These are phyloP conservation scores for Perdita meconis DNA, from an alignment of 2,888 invertebrate genomes.

Conservation along the genomic window DNA sequence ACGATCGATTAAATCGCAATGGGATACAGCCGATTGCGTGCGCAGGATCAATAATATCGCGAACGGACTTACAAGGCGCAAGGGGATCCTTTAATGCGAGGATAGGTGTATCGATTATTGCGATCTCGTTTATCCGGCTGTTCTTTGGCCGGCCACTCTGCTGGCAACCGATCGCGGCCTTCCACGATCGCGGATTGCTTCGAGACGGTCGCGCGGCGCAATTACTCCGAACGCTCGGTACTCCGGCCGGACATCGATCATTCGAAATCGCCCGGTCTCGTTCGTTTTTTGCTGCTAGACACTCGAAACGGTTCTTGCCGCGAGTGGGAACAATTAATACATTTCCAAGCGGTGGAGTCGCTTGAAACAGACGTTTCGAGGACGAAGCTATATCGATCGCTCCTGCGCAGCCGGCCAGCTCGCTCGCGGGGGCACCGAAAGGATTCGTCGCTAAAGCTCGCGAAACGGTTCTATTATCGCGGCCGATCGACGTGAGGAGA, in stretches of 20 bases:
- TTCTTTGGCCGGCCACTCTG: conserved; percentile 43
- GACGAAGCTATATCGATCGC: no score
- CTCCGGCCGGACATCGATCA: conserved; percentile 38
- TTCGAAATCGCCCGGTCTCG: conserved; percentile 8
- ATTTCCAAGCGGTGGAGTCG: background rate
- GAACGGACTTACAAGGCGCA: conserved; percentile 71
- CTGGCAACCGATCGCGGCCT: conserved; percentile 32
- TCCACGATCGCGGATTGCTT: conserved; percentile 62
- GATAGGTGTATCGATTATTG: conserved; percentile 78
- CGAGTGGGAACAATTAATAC: conserved; percentile 29
- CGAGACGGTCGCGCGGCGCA: conserved; percentile 37
- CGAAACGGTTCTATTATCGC: background rate
- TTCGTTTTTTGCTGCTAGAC: conserved; percentile 15
- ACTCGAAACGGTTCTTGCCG: background rate
- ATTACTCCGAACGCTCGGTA: conserved; percentile 46
- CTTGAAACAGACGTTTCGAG: no score
- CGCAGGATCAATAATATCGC: conserved; percentile 78
- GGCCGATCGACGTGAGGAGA: background rate
- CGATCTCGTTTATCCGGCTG: conserved; percentile 71
- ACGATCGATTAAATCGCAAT: conserved; percentile 82
- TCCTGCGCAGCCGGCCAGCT: no score
- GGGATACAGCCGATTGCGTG: conserved; percentile 80
- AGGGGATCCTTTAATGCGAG: conserved; percentile 75
- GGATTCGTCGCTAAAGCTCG: no score
- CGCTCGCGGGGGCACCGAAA: no score